These are phyloP conservation scores for Palloptera scutellata DNA, from an alignment of 2,888 invertebrate genomes.

Conservation along the genomic window DNA sequence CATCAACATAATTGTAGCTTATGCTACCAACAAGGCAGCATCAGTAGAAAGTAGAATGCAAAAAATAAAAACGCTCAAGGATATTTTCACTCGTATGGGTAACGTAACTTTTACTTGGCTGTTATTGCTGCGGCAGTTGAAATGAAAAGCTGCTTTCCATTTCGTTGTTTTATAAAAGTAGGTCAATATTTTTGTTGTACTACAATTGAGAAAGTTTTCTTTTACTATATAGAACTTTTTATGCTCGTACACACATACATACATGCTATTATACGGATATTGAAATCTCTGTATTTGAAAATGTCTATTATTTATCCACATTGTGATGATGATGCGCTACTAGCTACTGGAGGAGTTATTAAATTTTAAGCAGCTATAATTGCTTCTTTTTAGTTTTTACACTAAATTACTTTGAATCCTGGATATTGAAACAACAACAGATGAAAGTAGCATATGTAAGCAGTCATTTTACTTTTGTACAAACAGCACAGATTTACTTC, in stretches of 20 bases:
- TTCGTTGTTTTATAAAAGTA: slow-evolving; percentile 16
- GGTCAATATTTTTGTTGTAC: slow-evolving; percentile 19
- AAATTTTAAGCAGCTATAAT: no score
- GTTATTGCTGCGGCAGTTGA: background rate
- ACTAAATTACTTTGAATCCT: no score
- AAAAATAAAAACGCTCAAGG: background rate
- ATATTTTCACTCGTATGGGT: background rate
- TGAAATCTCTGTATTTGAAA: background rate
- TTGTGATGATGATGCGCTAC: no score
- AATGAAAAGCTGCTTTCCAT: background rate
- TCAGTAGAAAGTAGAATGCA: background rate
- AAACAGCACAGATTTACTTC: no score
- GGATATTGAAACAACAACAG: no score
- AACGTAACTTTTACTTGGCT: slow-evolving; percentile 1
- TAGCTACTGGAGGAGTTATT: no score
- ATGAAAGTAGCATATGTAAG: no score
- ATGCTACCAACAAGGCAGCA: slow-evolving; percentile 2
- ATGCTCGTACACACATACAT: background rate
- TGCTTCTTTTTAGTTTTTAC: no score
- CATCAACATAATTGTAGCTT: slow-evolving; percentile 25
- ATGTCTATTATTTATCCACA: no score
- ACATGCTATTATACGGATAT: background rate
- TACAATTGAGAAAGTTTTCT: background rate
- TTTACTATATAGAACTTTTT: background rate
- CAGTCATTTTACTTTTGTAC: no score